These are phyloP conservation scores for Pollimyrus isidori DNA, from an alignment of 2,113 vertebrate species.

Conservation along the genomic window DNA sequence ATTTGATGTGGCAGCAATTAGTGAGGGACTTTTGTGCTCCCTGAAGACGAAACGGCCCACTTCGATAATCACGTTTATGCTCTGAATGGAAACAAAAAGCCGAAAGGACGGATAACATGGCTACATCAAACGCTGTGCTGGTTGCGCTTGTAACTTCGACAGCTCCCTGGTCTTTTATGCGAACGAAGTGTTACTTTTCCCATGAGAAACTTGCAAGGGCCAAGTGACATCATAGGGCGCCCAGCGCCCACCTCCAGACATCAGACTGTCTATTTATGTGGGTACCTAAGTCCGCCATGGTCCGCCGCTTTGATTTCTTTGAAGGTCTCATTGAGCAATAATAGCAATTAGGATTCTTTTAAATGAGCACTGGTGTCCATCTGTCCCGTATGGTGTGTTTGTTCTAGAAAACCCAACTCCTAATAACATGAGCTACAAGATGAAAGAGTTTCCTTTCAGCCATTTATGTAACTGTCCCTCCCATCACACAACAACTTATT, in stretches of 20 bases:
- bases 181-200: slow-evolving; percentile 70
- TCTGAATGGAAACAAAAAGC: slow-evolving; percentile 60
- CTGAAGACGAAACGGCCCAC: slow-evolving; percentile 62
- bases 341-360: slow-evolving; percentile 29
- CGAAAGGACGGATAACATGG: slow-evolving; percentile 53
- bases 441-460: slow-evolving; percentile 1
- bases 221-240: slow-evolving; percentile 39
- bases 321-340: slow-evolving; percentile 37
- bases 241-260: slow-evolving; percentile 34
- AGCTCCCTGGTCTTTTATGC: slow-evolving; percentile 55
- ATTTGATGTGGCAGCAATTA: slow-evolving; percentile 91
- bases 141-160: slow-evolving; percentile 51
- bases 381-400: slow-evolving; percentile 14
- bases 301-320: slow-evolving; percentile 36
- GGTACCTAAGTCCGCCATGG: slow-evolving; percentile 32
- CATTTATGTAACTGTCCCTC: background rate
- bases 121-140: slow-evolving; percentile 59
- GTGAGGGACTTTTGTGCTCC: slow-evolving; percentile 70
- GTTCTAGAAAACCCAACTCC: slow-evolving; percentile 7
- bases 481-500: slow-evolving; percentile 3
- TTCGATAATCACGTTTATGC: slow-evolving; percentile 75
- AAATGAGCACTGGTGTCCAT: slow-evolving; percentile 12
- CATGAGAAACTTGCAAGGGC: slow-evolving; percentile 60
- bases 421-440: slow-evolving; percentile 15
- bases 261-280: slow-evolving; percentile 32